Percentiles rank a stretch among this genome's conserved stretches.
Evolutionary conservation across 2,888 invertebrate genomes (phyloP).

Genomic region (Urechis unicinctus): DNA sequence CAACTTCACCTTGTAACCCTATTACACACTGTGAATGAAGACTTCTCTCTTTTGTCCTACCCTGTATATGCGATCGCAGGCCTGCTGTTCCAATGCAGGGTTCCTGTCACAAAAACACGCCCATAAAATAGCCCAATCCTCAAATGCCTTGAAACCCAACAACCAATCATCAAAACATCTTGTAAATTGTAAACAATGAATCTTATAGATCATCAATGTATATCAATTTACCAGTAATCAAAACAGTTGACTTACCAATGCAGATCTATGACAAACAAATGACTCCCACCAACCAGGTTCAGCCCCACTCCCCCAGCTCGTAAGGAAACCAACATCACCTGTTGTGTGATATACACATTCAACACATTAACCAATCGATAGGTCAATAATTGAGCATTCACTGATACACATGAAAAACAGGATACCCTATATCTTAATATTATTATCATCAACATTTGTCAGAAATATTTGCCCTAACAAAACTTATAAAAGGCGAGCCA

Average conservation of each 20-base stretch:
- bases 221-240: too few species aligned
- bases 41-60: slow-evolving; percentile 81
- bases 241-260: slow-evolving; percentile 66
- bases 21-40: slow-evolving; percentile 78
- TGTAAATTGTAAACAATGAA: not conserved
- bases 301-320: slow-evolving; percentile 92
- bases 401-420: too few species aligned
- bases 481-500: not conserved
- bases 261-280: slow-evolving; percentile 80
- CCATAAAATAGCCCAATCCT: not conserved
- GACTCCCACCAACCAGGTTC: slow-evolving; percentile 86
- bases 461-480: not conserved
- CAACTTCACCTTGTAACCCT: slow-evolving; percentile 11
- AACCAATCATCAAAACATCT: not conserved
- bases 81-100: slow-evolving; percentile 90
- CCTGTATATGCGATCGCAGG: slow-evolving; percentile 86
- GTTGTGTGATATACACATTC: too few species aligned
- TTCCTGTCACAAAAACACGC: slow-evolving; percentile 58
- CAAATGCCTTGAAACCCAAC: not conserved
- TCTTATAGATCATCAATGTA: not conserved
- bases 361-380: too few species aligned
- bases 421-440: too few species aligned
- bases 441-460: too few species aligned
- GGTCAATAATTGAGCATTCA: too few species aligned
- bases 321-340: slow-evolving; percentile 71